Evolutionary conservation across 2,888 invertebrate species (phyloP).

Genomic region (Drosophila diplacantha): DNA sequence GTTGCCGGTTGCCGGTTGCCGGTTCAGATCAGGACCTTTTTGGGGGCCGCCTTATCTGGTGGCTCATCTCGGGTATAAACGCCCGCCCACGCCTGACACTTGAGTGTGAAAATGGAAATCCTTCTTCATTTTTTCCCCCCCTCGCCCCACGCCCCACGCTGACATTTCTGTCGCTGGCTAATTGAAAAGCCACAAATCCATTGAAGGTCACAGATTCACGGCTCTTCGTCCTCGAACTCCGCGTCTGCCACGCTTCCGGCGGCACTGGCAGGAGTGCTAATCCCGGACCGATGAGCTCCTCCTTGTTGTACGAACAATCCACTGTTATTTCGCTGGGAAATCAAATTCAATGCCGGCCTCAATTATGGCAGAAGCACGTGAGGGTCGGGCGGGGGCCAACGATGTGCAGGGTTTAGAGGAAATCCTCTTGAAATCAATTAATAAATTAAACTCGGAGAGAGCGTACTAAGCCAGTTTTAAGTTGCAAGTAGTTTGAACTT

Average conservation of each 20-base stretch:
- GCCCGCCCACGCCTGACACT: slow-evolving; percentile 15
- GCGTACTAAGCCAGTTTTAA: too few species aligned
- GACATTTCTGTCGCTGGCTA: slow-evolving; percentile 26
- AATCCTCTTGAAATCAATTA: slow-evolving; percentile 5
- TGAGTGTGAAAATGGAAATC: slow-evolving; percentile 30
- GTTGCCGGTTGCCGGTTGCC: too few species aligned
- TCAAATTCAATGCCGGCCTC: slow-evolving; percentile 6
- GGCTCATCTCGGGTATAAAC: slow-evolving; percentile 9
- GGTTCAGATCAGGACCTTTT: slow-evolving; percentile 2
- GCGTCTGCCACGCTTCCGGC: slow-evolving; percentile 6
- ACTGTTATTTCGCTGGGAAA: slow-evolving; percentile 9
- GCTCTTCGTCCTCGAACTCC: neutral
- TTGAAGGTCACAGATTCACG: slow-evolving; percentile 4
- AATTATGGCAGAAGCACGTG: slow-evolving; percentile 3
- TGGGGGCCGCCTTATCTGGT: slow-evolving; percentile 9
- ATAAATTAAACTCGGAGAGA: neutral
- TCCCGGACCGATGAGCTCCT: slow-evolving; percentile 8
- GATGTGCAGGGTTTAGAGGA: neutral
- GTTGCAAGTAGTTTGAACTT: too few species aligned
- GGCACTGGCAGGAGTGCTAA: neutral
- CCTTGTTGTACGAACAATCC: slow-evolving; percentile 7
- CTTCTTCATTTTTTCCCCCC: slow-evolving; percentile 11
- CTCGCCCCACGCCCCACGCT: neutral
- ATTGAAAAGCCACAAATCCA: slow-evolving; percentile 30
- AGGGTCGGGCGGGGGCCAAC: slow-evolving; percentile 2